Conservation (phyloP, 2,888 invertebrate genomes). For the Caenorhabditis japonica region DNA sequence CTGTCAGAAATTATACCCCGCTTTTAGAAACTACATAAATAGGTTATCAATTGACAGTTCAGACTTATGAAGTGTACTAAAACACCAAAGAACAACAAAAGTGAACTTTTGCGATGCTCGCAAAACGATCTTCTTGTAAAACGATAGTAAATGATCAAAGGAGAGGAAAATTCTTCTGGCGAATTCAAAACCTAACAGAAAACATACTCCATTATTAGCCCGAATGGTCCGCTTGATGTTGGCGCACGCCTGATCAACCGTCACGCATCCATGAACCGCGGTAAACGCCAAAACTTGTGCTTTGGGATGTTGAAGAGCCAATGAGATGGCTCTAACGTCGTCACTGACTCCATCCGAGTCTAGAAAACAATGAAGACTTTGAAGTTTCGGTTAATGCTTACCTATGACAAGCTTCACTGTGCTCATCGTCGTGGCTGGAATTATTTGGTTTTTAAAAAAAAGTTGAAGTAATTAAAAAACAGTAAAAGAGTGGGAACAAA, state of each 20-base stretch:
- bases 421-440: conserved; percentile 16
- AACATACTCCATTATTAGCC: conserved; percentile 63
- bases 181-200: too few species aligned
- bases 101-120: too few species aligned
- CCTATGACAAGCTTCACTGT: conserved; percentile 32
- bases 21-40: too few species aligned
- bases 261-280: conserved; percentile 67
- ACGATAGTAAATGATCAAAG: too few species aligned
- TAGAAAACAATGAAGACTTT: conserved; percentile 17
- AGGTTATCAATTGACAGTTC: too few species aligned
- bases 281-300: conserved; percentile 61
- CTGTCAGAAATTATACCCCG: too few species aligned
- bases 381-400: conserved; percentile 3
- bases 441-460: neutral
- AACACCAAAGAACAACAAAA: too few species aligned
- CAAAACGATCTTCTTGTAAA: too few species aligned
- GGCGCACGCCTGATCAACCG: conserved; percentile 72
- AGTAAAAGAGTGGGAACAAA: too few species aligned
- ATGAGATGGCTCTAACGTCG: conserved; percentile 70
- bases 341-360: conserved; percentile 74
- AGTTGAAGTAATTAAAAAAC: neutral
- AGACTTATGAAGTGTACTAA: too few species aligned
- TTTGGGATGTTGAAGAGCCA: conserved; percentile 64
- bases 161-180: too few species aligned
- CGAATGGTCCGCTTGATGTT: conserved; percentile 71